Base-by-base conservation (phyloP, 2,888 invertebrate genomes). In the Neoaliturus tenellus region DNA sequence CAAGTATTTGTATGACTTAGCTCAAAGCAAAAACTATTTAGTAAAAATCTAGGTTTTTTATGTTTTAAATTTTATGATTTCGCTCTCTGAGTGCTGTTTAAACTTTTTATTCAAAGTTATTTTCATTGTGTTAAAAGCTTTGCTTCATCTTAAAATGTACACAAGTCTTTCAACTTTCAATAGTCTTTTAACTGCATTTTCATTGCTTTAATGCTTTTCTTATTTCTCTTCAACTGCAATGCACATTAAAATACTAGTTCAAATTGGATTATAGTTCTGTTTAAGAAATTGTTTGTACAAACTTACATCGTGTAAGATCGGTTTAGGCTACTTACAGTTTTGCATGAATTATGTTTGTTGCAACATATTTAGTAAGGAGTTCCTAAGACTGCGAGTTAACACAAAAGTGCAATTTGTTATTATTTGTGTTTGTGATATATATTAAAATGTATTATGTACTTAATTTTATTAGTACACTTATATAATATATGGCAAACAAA, bases 391-490 rank as follows among this genome's bases (percentile, higher is more conserved):
- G 75, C 75, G n/a, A 75, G 48, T 20, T 44, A 44, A 75, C 75
- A 75, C 78, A 35, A 55, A 78, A 78, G 78, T 78, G 78, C 78
- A 78, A 78, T 78, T 78, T 78, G 78, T 78, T 78, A 55, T 78
- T n/a, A 35, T 78, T 51, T 78, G 75, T 75, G 75, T 78, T 78
- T 78, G 78, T 78, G 78, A 78, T 78, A 78, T n/a, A 78, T 55
- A 31, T 55, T n/a, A 39, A 35, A 78, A 55, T 51, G 78, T 78
- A 55, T 33, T 78, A 55, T 78, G 78, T 78, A 78, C 78, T 78
- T 78, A 78, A 78, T 55, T 75, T 78, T 78, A 48, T 28, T 55
- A 78, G 28, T 78, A 78, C 33, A 78, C 78, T 55, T 35, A 20
- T 78, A 75, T 35, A 75, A 75, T 71, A 71, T 33, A 71, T 71